These are phyloP conservation scores for Drosophila oshimai DNA, from an alignment of 1,140 invertebrate species.

Conservation along the genomic window DNA sequence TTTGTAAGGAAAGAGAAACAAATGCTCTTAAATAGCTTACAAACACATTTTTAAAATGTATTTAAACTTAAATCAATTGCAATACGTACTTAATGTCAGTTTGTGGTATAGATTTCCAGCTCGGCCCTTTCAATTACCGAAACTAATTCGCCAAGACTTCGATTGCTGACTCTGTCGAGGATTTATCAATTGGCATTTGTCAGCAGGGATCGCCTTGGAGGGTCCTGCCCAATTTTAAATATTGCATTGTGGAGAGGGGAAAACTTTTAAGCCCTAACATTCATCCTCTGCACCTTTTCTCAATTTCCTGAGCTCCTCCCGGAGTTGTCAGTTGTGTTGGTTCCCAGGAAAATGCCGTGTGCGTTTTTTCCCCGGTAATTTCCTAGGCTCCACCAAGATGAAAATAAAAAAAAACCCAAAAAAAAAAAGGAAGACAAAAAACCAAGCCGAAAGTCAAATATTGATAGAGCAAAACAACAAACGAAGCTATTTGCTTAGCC, in stretches of 20 bases:
- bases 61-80: too few species aligned
- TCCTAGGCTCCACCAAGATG: conserved; percentile 65
- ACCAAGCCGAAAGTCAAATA: conserved; percentile 78
- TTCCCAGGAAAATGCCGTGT: conserved; percentile 44
- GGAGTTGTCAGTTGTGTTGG: conserved; percentile 35
- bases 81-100: neutral
- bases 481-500: conserved; percentile 79
- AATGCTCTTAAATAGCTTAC: too few species aligned
- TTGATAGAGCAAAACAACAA: conserved; percentile 79
- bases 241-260: conserved; percentile 14
- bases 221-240: conserved; percentile 32
- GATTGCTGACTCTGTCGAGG: conserved; percentile 31
- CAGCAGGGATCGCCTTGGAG: neutral
- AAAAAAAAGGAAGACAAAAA: neutral
- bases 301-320: neutral
- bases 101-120: conserved; percentile 10
- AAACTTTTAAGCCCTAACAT: conserved; percentile 38
- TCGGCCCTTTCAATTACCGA: conserved; percentile 13
- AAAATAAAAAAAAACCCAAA: conserved; percentile 7
- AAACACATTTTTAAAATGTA: too few species aligned
- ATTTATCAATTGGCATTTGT: conserved; percentile 42
- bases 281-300: conserved; percentile 7
- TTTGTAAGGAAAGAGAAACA: too few species aligned
- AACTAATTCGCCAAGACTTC: conserved; percentile 38
- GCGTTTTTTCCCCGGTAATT: conserved; percentile 62